Evolutionary conservation across 1,140 invertebrate genomes (phyloP).

Genomic region (Fragariocoptes setiger): DNA sequence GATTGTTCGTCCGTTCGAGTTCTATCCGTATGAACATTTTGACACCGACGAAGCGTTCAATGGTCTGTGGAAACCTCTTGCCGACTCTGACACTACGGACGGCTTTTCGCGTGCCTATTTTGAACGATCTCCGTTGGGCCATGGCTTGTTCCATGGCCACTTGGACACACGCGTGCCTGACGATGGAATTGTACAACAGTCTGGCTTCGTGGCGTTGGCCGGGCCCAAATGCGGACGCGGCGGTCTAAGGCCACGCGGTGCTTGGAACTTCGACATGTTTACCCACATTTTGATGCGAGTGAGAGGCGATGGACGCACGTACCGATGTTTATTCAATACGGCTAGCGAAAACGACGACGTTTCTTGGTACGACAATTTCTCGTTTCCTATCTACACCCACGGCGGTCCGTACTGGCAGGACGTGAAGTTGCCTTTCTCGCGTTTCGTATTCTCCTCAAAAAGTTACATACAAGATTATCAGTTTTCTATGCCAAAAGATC

Average conservation of each 20-base stretch:
- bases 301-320: slow-evolving; percentile 61
- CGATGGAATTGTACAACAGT: slow-evolving; percentile 35
- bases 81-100: neutral
- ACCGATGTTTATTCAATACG: slow-evolving; percentile 38
- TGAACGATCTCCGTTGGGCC: slow-evolving; percentile 1
- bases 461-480: slow-evolving; percentile 61
- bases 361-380: slow-evolving; percentile 46
- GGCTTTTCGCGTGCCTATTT: slow-evolving; percentile 7
- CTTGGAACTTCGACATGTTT: slow-evolving; percentile 38
- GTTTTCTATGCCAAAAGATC: slow-evolving; percentile 22
- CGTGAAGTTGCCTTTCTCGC: slow-evolving; percentile 69
- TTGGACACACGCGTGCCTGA: slow-evolving; percentile 33
- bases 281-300: slow-evolving; percentile 51
- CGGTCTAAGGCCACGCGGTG: slow-evolving; percentile 15
- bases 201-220: slow-evolving; percentile 24
- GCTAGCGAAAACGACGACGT: slow-evolving; percentile 35
- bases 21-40: neutral
- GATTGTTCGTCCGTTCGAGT: neutral
- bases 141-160: slow-evolving; percentile 32
- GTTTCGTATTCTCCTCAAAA: slow-evolving; percentile 49
- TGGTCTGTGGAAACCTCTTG: neutral
- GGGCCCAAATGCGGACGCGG: slow-evolving; percentile 14
- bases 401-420: slow-evolving; percentile 89
- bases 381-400: slow-evolving; percentile 50
- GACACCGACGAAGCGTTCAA: neutral